Evolutionary conservation across 2,797 vertebrate genomes (phyloP), one percentile per base, ranked within the genome.

Genomic region (Chaunax sp.): DNA sequence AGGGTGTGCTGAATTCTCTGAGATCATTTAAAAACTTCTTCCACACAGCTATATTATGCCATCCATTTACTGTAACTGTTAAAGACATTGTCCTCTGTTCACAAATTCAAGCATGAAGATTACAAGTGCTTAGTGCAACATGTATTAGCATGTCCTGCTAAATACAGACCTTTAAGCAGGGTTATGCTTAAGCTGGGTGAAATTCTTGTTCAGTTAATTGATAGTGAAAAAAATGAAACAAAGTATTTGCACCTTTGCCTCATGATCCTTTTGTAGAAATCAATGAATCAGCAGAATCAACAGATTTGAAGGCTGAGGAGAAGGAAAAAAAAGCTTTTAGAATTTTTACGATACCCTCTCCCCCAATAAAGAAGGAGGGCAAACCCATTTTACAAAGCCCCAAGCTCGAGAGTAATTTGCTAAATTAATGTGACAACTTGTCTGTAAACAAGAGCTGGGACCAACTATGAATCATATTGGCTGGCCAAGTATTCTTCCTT

Each of bases 361-460:
- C 52, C 19, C 64, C 45, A 67, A 50, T 83, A 77, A 85, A 75
- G 52, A 61, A 19, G 33, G 63, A 78, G 70, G 68, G 65, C 18
- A 46, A 70, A 75, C 63, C 12, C 55, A 69, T 86, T 85, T 78
- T 56, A 72, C 58, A 47, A 45, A 73, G 72, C 82, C 83, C 56
- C 1, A 23, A 85, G 83, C 79, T 56, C 14, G 18, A 68, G 71
- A 35, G 18, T 75, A 78, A 85, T 90, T 88, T 85, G 56, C 84
- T 84, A 90, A 91, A 89, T 82, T 53, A 87, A 91, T 82, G 84
- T 89, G 85, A 91, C 87, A 91, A 75, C 74, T 66, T 85, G 67
- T 88, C 84, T 81, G 78, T 82, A 89, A 90, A 92, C 89, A 89
- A 76, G 80, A 82, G 64, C 62, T n/a, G 63, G 68, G 68, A 81